Evolutionary conservation across 1,140 invertebrate genomes (phyloP), one percentile per base, ranked within the genome.

Genomic region (Zaprionus africanus): DNA sequence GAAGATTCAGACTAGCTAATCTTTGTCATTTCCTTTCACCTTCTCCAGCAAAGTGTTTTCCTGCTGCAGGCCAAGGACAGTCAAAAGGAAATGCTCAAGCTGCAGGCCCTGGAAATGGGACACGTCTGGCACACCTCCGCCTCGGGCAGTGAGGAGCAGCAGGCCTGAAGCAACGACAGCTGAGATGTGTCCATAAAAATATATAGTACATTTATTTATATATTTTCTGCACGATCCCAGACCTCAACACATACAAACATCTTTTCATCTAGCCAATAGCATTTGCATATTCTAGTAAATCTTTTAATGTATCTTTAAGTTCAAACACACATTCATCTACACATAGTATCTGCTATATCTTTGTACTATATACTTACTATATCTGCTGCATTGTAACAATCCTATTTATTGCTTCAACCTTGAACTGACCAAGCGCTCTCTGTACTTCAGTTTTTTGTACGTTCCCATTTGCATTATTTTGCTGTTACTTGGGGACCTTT

Each of bases 31-130:
- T 22, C 1, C 22, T 22, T 22, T 19, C 9, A n/a, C 22, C 9
- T 17, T 5, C 57, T 70, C 65, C 88, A 94, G 93, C 96, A 96
- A 92, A 96, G 96, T 78, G 96, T 97, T 90, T 97, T 97, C 91
- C 90, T 97, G 74, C 93, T 96, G 65, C 96, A 97, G 93, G 96
- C 96, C 49, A 94, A 96, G 65, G 96, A 96, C 91, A 96, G 94
- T 38, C 96, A 96, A 90, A 95, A 95, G 67, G 94, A 95, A 59
- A 53, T 92, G 70, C 86, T 92, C 9, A 92, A 90, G 59, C 12
- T 91, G 54, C 91, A 92, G 46, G 91, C 91, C 24, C 85, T 92
- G 9, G 91, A 92, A 77, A 83, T 46, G 72, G 91, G 91, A 17
- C 88, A 90, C 58, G 75, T 92, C 5, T 92, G 91, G 91, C 90